Base-by-base conservation (phyloP, 1,140 invertebrate species). In the Octopus sinensis region DNA sequence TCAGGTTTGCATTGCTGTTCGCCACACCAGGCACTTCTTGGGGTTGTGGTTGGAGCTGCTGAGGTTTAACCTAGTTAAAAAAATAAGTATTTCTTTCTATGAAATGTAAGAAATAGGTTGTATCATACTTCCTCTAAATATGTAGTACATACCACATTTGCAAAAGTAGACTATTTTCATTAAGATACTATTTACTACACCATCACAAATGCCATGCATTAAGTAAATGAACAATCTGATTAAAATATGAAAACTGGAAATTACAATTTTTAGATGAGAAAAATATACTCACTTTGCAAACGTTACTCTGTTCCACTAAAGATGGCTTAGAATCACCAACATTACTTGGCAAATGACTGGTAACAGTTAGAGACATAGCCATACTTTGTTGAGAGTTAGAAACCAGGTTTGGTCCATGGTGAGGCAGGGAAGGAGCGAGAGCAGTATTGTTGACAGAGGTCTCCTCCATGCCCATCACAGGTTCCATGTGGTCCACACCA, bases 11-110 rank as follows among this genome's bases (percentile, higher is more conserved):
- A 92, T 83, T 93, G 91, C 85, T 93, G 92, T 82, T 82, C 76
- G 71, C 56, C 79, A 85, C 76, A 79, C 83, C 79, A 81, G 71
- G 23, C 73, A 77, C 9, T 77, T 77, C 43, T 53, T 77, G 76
- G 71, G 86, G 85, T 30, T 91, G 54, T 91, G 91, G 85, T 62
- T 88, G 88, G 30, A 89, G 75, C 89, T 94, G 94, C 87, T 94
- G 94, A 84, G 94, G 94, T 91, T 94, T 94, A 86, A 94, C 94
- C 89, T 90, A 82, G 30, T 43, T 43, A 0, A 43, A 43, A 43
- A 43, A 43, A 43, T 43, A 43, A 43, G 3, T 43, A 43, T 43
- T 43, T 43, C 30, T 43, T 3, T 43, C 30, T 43, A 43, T 43
- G 30, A 43, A 43, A 43, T 43, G 30, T 43, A 43, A 43, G 30